Evolutionary conservation across 2,113 vertebrate genomes (phyloP).

Genomic region (Corythaeola cristata): DNA sequence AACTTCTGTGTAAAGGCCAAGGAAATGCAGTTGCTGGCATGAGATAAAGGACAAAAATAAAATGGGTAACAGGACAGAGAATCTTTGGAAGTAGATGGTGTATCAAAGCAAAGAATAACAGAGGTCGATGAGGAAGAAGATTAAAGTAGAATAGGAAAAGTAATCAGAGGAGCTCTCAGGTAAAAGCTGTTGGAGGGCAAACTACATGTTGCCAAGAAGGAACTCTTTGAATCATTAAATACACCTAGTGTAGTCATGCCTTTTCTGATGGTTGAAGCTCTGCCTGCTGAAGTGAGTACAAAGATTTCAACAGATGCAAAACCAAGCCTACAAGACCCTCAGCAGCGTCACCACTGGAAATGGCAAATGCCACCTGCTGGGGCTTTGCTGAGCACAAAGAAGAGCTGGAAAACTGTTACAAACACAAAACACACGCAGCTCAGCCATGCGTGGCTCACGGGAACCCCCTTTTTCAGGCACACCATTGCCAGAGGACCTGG

Average conservation of each 20-base stretch:
- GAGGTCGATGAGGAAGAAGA: background rate
- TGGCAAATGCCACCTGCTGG: background rate
- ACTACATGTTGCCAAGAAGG: background rate
- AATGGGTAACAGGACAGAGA: background rate
- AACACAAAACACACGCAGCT: accelerated
- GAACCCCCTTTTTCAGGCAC: background rate
- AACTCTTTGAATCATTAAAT: background rate
- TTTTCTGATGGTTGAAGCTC: background rate
- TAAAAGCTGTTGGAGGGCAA: background rate
- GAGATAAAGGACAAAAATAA: conserved; percentile 22
- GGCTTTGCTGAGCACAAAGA: background rate
- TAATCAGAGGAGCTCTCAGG: background rate
- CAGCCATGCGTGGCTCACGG: accelerated
- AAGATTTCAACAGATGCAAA: background rate
- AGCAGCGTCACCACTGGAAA: background rate
- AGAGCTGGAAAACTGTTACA: background rate
- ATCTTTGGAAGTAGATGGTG: background rate
- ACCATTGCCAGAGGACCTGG: background rate
- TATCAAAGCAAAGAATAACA: background rate
- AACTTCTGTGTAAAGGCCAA: background rate
- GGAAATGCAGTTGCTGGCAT: background rate
- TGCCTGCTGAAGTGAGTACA: background rate
- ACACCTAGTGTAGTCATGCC: background rate
- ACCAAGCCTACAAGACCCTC: background rate
- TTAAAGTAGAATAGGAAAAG: conserved; percentile 1